Percentiles rank a stretch among this genome's conserved stretches.
These are phyloP conservation scores for Heteromurus nitidus DNA, from an alignment of 2,888 invertebrate genomes.

Conservation along the genomic window DNA sequence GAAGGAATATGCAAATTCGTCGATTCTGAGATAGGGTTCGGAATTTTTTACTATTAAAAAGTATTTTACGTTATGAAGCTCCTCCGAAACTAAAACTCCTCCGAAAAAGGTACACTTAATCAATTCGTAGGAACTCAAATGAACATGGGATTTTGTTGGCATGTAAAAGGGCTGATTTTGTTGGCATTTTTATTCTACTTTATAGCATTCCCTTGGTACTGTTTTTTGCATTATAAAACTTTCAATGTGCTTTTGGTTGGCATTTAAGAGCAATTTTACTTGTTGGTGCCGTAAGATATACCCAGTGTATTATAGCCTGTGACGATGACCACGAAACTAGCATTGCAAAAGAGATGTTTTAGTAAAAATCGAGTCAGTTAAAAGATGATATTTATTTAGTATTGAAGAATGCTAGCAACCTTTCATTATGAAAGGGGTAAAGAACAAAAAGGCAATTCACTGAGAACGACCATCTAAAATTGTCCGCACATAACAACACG, in stretches of 20 bases:
- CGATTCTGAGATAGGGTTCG: neutral
- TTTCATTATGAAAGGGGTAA: slow-evolving; percentile 20
- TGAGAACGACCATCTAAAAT: neutral
- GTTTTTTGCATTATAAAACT: no score
- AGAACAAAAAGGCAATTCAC: slow-evolving; percentile 2
- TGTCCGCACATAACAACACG: slow-evolving; percentile 36
- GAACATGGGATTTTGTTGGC: no score
- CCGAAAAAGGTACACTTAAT: no score
- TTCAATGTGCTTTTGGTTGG: no score
- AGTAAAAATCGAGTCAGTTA: slow-evolving; percentile 7
- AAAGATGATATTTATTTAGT: slow-evolving; percentile 43
- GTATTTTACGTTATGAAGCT: no score
- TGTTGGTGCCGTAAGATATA: no score
- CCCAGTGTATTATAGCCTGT: neutral
- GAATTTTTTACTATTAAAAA: neutral
- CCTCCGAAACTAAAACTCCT: no score
- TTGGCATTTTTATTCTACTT: no score
- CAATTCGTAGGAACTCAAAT: no score
- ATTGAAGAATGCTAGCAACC: neutral
- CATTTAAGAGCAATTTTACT: no score
- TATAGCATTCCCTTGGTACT: no score
- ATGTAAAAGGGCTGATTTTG: no score
- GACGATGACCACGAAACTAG: slow-evolving; percentile 46
- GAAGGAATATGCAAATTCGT: neutral
- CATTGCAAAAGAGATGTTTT: slow-evolving; percentile 37